Conservation (phyloP, 2,113 vertebrate genomes). For the Galbula dea region DNA sequence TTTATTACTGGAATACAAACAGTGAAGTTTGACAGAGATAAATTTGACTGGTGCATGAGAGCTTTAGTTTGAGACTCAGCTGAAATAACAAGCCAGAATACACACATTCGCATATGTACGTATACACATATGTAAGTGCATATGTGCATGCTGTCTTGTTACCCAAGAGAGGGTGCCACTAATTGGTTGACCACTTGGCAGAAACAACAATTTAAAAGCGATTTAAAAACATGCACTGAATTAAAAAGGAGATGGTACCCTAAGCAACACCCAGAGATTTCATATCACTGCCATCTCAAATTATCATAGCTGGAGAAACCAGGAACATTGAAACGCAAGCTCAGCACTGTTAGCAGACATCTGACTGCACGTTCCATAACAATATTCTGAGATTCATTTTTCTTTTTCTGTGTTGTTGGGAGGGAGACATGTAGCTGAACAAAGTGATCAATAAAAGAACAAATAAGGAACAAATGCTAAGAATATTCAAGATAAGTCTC, state of each 20-base stretch:
- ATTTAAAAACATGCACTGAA: background rate
- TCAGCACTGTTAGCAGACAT: background rate
- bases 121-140: background rate
- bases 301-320: background rate
- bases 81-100: background rate
- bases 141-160: background rate
- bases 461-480: slow-evolving; percentile 9
- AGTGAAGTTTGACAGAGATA: background rate
- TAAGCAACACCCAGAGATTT: background rate
- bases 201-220: background rate
- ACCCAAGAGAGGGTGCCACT: background rate
- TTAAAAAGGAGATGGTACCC: background rate
- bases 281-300: background rate
- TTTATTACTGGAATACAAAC: background rate
- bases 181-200: background rate
- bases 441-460: slow-evolving; percentile 29
- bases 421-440: background rate
- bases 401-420: background rate
- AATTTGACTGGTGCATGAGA: background rate
- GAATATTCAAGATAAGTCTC: slow-evolving; percentile 15
- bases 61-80: background rate
- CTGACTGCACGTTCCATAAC: background rate
- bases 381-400: background rate
- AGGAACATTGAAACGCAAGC: background rate
- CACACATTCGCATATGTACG: accelerated